Evolutionary conservation across 2,888 invertebrate genomes (phyloP), one percentile per base, ranked within the genome.

Genomic region (Nomada lathburiana): DNA sequence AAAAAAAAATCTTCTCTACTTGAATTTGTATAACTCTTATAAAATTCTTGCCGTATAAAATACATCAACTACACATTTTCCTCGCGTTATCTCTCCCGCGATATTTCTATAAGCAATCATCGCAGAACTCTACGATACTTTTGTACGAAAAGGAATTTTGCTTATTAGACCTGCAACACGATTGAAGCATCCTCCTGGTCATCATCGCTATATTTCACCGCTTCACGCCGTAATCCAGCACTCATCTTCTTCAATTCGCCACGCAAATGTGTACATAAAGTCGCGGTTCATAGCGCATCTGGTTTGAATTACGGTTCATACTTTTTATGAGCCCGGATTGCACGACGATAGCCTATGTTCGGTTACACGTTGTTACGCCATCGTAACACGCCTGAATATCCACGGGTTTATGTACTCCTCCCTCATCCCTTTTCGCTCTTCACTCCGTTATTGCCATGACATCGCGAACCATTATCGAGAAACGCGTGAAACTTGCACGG

Each of bases 231-330:
- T 50, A 26, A 69, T 63, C 13, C 55, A 42, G 4, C 18, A 36
- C n/a, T 20, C 50, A 13, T 70, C 42, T 50, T 50, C 18, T 42
- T 52, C 44, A 11, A 64, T 74, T 62, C 62, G 26, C 20, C 47
- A 16, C 62, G 64, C 69, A 69, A 59, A 64, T 68, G 73, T 76
- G 65, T 76, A 67, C 79, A 81, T 80, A 76, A 80, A 76, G 80
- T 87, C 76, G 73, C 82, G 74, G 75, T 86, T 84, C 63, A 77
- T 76, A 44, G 71, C 70, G 86, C 88, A 91, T 89, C 89, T 90
- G 89, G 77, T 72, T 88, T 85, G 82, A 89, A 83, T 91, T 89
- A 90, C 80, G 76, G 63, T 83, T 77, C 80, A 57, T 68, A 81
- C 73, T 87, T 90, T 84, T 88, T 84, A 73, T 44, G 57, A 20